Evolutionary conservation across 2,888 invertebrate species (phyloP).

Genomic region (Drosophila vallismaia): DNA sequence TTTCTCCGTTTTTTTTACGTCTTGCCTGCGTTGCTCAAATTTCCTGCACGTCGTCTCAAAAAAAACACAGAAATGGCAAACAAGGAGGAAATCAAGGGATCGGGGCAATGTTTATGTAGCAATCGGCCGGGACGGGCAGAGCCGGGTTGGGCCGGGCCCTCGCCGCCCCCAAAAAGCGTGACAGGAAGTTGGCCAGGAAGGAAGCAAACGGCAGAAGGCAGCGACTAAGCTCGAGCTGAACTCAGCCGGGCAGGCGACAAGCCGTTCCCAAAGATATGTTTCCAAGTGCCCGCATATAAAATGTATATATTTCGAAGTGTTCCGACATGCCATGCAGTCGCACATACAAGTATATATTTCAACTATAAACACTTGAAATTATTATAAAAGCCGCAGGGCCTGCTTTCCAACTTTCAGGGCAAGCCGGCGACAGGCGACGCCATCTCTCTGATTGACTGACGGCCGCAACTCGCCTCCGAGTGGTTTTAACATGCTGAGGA

Average conservation of each 20-base stretch:
- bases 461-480: conserved; percentile 24
- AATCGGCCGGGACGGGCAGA: conserved; percentile 35
- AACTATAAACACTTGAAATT: conserved; percentile 67
- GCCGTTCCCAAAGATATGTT: conserved; percentile 41
- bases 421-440: conserved; percentile 57
- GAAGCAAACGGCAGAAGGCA: conserved; percentile 57
- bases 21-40: conserved; percentile 68
- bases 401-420: conserved; percentile 51
- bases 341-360: conserved; percentile 45
- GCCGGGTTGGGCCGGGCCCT: background rate
- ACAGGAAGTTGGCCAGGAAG: conserved; percentile 76
- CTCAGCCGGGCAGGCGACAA: conserved; percentile 41
- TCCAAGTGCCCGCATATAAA: conserved; percentile 29
- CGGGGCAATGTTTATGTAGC: conserved; percentile 68
- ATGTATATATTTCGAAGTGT: background rate
- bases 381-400: conserved; percentile 48
- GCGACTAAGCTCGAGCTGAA: conserved; percentile 40
- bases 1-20: background rate
- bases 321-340: background rate
- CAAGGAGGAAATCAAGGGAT: conserved; percentile 31
- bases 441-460: conserved; percentile 67
- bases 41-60: conserved; percentile 70
- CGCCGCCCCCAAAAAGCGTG: conserved; percentile 56
- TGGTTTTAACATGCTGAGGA: conserved; percentile 13
- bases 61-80: conserved; percentile 35